These are phyloP conservation scores for Brevimyrus niger DNA, from an alignment of 2,113 vertebrate species.

Conservation along the genomic window DNA sequence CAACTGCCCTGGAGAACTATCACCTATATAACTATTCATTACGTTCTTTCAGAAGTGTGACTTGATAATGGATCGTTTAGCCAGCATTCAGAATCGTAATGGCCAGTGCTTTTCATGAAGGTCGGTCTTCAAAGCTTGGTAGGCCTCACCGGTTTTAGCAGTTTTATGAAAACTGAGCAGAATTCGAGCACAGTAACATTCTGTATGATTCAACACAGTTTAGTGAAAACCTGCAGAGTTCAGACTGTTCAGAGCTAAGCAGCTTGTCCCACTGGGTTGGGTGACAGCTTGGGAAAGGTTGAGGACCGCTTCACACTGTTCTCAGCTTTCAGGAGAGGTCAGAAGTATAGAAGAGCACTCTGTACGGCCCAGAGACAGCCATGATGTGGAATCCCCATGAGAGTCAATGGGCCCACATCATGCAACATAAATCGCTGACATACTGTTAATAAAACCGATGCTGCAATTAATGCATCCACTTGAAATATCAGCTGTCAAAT, in stretches of 20 bases:
- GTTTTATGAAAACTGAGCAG: background rate
- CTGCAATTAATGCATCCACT: background rate
- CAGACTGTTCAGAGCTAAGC: background rate
- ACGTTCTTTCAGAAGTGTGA: background rate
- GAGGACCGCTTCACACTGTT: background rate
- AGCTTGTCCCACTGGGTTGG: background rate
- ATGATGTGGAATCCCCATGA: background rate
- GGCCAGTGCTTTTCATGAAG: background rate
- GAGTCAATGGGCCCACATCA: background rate
- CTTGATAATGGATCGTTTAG: background rate
- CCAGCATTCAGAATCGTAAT: background rate
- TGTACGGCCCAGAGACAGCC: background rate
- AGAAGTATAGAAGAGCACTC: background rate
- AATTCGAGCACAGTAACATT: background rate
- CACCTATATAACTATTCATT: background rate
- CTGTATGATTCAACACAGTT: background rate
- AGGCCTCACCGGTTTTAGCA: background rate
- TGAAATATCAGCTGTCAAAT: background rate
- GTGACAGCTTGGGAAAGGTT: background rate
- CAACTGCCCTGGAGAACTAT: background rate
- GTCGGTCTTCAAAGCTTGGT: background rate
- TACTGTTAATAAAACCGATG: background rate
- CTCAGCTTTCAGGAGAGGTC: background rate
- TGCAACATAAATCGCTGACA: background rate
- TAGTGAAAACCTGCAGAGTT: background rate